Base-by-base conservation (phyloP, 2,888 invertebrate species). In the Drosophila tripunctata region DNA sequence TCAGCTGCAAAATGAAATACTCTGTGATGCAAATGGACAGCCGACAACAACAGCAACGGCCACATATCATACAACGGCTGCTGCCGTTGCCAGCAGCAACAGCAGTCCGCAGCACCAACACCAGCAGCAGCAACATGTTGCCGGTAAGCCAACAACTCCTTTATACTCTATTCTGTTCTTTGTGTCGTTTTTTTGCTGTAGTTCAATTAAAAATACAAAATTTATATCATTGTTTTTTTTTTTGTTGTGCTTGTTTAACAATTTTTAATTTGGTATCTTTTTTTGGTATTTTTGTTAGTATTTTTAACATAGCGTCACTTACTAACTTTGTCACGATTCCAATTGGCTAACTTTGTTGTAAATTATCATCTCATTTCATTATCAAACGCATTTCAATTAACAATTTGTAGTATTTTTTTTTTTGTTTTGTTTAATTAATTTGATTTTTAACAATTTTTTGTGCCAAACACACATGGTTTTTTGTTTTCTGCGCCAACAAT, bases 1-100 rank as follows among this genome's bases (percentile, higher is more conserved):
- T 76, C 88, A 90, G 66, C 81, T 88, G 66, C 90, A 90, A 76
- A 89, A 87, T 24, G 90, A 90, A 81, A 77, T 90, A 67, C 77
- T 89, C 73, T 89, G 88, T 76, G 90, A 90, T 87, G 75, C 79
- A n/a, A 78, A 85, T 60, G 67, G 82, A 47, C 83, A 88, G 65
- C 55, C 86, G 17, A 66, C 81, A 48, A 72, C 82, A 45, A 73
- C 87, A 73, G 61, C 86, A 69, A 60, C 89, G 55, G 75, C 81
- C 44, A 67, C 80, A 77, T 83, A 80, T 80, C 80, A 80, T 38
- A 82, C 82, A 14, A 67, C 78, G 38, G 72, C 72, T 35, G 72
- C 70, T 52, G 69, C 78, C 21, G 69, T 73, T 33, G 70, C 66
- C 44, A 87, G 57, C 76, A 80, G 56, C 74, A 75, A 74, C 79